phyloP scores from a whole-genome alignment of 2,888 invertebrate genomes.

The Lasiommata megera region DNA sequence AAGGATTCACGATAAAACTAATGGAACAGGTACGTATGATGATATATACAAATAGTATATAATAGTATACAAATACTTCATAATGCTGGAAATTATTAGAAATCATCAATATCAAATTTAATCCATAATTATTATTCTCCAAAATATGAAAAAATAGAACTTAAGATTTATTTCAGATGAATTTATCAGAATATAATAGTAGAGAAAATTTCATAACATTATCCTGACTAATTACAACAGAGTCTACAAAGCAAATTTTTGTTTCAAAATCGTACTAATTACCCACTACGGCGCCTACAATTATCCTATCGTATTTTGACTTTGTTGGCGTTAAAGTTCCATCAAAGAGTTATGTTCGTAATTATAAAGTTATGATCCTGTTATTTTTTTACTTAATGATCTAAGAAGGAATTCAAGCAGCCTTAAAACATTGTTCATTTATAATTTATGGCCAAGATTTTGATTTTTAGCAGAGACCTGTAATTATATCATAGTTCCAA shows the following conservation, averaged over 20 bases:
- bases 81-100: too few species aligned
- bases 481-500: too few species aligned
- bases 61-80: too few species aligned
- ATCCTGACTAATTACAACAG: neutral
- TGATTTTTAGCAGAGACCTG: too few species aligned
- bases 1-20: too few species aligned
- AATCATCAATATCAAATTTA: too few species aligned
- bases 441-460: too few species aligned
- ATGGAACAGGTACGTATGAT: too few species aligned
- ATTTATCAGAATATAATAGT: neutral
- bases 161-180: too few species aligned
- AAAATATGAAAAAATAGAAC: too few species aligned
- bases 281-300: neutral
- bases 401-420: neutral
- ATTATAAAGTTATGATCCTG: constrained; percentile 10
- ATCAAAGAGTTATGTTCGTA: constrained; percentile 4
- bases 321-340: constrained; percentile 1
- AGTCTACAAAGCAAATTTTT: constrained; percentile 3
- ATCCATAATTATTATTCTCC: too few species aligned
- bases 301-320: constrained; percentile 1
- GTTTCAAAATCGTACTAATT: constrained; percentile 1
- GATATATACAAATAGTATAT: too few species aligned
- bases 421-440: neutral
- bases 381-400: constrained; percentile 12
- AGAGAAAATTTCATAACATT: neutral